Conservation (phyloP, 2,888 invertebrate species). For the Trissonchulus latispiculum region DNA sequence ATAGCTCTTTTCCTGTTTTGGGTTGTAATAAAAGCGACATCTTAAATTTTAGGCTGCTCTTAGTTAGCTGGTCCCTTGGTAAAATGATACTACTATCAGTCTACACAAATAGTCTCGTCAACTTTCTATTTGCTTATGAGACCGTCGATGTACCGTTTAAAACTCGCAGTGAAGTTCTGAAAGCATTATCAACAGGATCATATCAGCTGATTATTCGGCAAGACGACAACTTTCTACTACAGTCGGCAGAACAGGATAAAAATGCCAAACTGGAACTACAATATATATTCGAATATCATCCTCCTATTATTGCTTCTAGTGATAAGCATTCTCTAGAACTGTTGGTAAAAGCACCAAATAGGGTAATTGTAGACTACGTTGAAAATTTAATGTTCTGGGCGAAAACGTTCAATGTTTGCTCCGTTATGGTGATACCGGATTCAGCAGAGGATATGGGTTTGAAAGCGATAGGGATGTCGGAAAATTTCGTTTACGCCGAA, state of each 20-base stretch:
- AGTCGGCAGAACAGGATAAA: not conserved
- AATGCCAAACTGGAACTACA: not conserved
- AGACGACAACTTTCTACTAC: not conserved
- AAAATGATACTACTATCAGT: not conserved
- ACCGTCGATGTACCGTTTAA: not conserved
- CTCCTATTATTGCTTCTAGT: not conserved
- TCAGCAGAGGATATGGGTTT: not conserved
- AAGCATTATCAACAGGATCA: not conserved
- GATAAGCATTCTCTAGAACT: not conserved
- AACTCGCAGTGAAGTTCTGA: not conserved
- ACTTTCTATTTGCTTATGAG: not conserved
- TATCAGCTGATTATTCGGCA: not conserved
- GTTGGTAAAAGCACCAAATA: not conserved
- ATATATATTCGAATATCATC: not conserved
- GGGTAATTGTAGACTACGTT: not conserved
- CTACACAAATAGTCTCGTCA: not conserved
- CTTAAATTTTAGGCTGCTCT: not conserved
- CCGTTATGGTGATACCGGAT: not conserved
- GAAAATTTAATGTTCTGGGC: not conserved
- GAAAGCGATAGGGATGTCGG: not conserved
- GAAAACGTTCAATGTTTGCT: not conserved
- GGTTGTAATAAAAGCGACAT: too few species aligned
- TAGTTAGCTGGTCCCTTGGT: not conserved
- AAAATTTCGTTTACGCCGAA: not conserved
- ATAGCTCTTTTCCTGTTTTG: too few species aligned